Evolutionary conservation across 2,113 vertebrate species (phyloP), one percentile per base, ranked within the genome.

Genomic region (Equus quagga): DNA sequence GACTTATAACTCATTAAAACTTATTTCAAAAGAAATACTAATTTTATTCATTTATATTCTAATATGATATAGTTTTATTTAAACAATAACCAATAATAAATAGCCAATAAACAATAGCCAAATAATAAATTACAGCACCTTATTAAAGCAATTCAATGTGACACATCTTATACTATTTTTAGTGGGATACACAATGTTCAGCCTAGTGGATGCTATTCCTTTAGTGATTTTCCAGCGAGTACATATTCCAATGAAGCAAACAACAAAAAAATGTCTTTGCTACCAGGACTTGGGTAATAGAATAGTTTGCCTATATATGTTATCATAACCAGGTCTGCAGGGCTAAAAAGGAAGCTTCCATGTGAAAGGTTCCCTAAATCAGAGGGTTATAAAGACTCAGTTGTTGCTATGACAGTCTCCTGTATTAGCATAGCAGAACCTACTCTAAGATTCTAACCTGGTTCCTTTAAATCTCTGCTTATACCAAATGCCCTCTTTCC

Each of bases 311-410:
- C 4, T 33, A 11, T 19, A 41, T 6, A 11, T 21, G 19, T 85
- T 60, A 23, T 8, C 9, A 11, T 17, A 67, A 10, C 6, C 19
- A 17, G 6, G 0, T 28, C 12, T 15, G 2, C 23, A 33, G 24
- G 8, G 26, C 5, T 67, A 18, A 33, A 2, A 26, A 23, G 3
- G 26, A 62, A 21, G 18, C 3, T 60, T 54, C 10, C 8, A 2
- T 18, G 21, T 86, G n/a, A 67, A 76, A 41, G 0, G 0, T 10
- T 36, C 12, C 19, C 17, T 3, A 67, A 21, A 15, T 19, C n/a
- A 44, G 3, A 13, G 3, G 5, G 3, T n/a, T n/a, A 11, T 18
- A 5, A 9, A 73, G 13, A 18, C 2, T 65, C 36, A 11, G 3
- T 9, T 33, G 5, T 31, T 70, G 4, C 51, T 85, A 8, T 49